Evolutionary conservation across 2,113 vertebrate genomes (phyloP).

Genomic region (Mola mola): DNA sequence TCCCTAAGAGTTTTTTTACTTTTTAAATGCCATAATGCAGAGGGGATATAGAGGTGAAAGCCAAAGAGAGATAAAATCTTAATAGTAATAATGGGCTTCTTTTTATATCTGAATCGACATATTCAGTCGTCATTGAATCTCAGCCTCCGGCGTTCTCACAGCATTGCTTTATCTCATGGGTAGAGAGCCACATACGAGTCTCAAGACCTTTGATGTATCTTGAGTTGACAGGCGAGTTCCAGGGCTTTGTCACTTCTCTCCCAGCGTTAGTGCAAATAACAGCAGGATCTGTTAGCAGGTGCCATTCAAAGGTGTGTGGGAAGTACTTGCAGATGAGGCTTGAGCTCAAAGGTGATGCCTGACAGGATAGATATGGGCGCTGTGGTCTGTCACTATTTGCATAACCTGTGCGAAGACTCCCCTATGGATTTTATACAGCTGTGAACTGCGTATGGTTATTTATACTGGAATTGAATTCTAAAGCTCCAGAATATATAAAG

Average conservation of each 20-base stretch:
- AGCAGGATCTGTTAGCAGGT: slow-evolving; percentile 62
- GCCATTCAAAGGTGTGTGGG: slow-evolving; percentile 53
- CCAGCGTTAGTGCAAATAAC: slow-evolving; percentile 48
- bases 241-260: slow-evolving; percentile 51
- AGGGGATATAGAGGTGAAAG: background rate
- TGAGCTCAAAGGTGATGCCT: slow-evolving; percentile 44
- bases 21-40: no score
- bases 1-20: background rate
- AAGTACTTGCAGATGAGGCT: slow-evolving; percentile 49
- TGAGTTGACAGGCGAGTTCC: slow-evolving; percentile 55
- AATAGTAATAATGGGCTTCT: no score
- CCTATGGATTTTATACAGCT: no score
- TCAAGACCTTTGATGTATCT: slow-evolving; percentile 52
- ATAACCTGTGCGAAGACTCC: background rate
- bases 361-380: slow-evolving; percentile 19
- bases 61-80: no score
- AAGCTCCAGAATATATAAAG: no score
- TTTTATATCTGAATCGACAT: slow-evolving; percentile 10
- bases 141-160: slow-evolving; percentile 9
- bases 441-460: no score
- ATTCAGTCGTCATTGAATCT: slow-evolving; percentile 12
- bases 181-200: no score
- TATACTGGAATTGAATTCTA: no score
- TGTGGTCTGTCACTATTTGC: slow-evolving; percentile 3
- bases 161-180: no score